Evolutionary conservation across 2,888 invertebrate genomes (phyloP), one percentile per base, ranked within the genome.

Genomic region (Eupsilia transversa): DNA sequence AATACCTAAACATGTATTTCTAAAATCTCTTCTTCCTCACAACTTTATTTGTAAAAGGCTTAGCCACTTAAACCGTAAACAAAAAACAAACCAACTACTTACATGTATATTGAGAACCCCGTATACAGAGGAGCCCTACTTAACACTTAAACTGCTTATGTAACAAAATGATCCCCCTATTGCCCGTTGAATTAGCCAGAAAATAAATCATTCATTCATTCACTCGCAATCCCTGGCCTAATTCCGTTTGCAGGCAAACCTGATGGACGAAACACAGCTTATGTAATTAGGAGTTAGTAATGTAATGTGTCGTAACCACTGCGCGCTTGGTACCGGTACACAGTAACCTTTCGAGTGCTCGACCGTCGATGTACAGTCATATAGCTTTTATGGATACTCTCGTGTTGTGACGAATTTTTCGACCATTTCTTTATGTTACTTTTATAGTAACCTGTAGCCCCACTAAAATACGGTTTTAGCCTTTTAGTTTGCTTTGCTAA

Each of bases 161-260:
- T 69, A 74, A 72, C 70, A 57, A 63, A 78, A 84, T 74, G 65
- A 81, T 76, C 70, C 76, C 72, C 72, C 56, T 73, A 84, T 78
- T 46, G 64, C 61, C 70, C 69, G 59, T 79, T 69, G 79, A 76
- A 86, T 84, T 82, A 81, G 66, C 70, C 49, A 33, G 74, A 77
- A 85, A 84, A 83, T 89, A 85, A 84, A 89, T 87, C 82, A 83
- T 86, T 87, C 75, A 88, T 83, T 79, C 79, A 80, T 86, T 87
- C 79, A 85, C 80, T 80, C 76, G 54, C 78, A 83, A 86, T 83
- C 83, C 76, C 74, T 81, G 74, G 78, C 86, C 86, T 85, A 88
- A 87, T 82, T 85, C 80, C 59, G 77, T 80, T 86, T 79, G 80
- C 84, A 83, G 74, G 54, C 75, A 65, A 70, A 79, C 56, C 76